Evolutionary conservation across 2,797 vertebrate genomes (phyloP), one percentile per base, ranked within the genome.

Genomic region (Eulemur coronatus): DNA sequence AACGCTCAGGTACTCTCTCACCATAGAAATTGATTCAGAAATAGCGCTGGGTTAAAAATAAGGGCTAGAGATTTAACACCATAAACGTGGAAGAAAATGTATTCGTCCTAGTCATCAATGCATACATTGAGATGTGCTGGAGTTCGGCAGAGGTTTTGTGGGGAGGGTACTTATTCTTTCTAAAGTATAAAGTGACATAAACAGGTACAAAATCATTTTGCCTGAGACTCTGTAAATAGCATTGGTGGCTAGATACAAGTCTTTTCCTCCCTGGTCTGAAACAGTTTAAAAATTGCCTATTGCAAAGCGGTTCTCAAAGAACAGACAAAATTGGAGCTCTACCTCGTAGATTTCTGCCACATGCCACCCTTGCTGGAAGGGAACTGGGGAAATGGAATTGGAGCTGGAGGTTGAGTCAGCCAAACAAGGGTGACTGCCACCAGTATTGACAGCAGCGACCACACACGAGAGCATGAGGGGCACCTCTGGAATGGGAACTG

Each of bases 1-100:
- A 97, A 96, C 59, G 96, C 80, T 96, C 91, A 97, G 97, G 96
- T 97, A 94, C 84, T 92, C 95, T 97, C 38, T 92, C 94, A 96
- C 95, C 97, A 95, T 73, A 96, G 35, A 98, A 94, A 97, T 73
- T 97, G 97, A 97, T 97, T 97, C 46, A 91, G 91, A 93, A 98
- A 97, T 96, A 87, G 69, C n/a, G 70, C 50, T 85, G 87, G 91
- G 96, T 96, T 87, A 91, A 84, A 97, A 95, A 96, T 70, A 75
- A 97, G 91, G 87, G 94, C 79, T 76, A 79, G 65, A 41, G 43
- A 97, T 75, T 89, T 82, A 97, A 96, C 96, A 92, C 7, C 11
- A 2, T 95, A 4, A 13, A 33, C 14, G 3, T n/a, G 93, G 82
- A 46, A 70, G 80, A 75, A 92, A 94, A 82, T 57, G 13, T 69